Conservation (phyloP, 1,140 invertebrate genomes). For the Drosophila paulistorum region DNA sequence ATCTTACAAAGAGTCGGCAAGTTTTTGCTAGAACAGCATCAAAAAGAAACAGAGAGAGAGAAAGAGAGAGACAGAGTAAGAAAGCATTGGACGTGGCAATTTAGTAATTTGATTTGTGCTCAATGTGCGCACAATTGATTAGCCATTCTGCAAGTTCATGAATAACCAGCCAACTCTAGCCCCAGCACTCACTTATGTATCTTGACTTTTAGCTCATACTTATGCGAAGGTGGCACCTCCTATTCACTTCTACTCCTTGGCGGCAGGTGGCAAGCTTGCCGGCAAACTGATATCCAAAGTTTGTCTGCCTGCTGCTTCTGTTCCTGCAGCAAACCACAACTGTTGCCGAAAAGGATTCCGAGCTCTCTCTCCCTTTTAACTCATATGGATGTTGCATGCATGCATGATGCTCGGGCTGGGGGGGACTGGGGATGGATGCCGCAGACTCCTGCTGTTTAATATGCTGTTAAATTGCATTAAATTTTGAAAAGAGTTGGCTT, state of each 20-base stretch:
- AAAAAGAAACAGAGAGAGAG: no score
- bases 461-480: conserved; percentile 80
- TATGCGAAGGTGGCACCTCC: no score
- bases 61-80: no score
- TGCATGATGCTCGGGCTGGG: not conserved
- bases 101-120: conserved; percentile 80
- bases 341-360: conserved; percentile 58
- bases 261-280: conserved; percentile 20
- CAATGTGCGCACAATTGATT: conserved; percentile 77
- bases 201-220: no score
- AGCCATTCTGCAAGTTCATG: conserved; percentile 73
- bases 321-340: conserved; percentile 44
- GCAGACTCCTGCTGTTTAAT: conserved; percentile 72
- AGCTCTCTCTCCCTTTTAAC: not conserved
- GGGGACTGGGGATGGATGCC: conserved; percentile 1
- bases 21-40: conserved; percentile 20
- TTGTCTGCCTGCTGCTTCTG: conserved; percentile 32
- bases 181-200: conserved; percentile 22
- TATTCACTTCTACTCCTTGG: not conserved
- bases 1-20: conserved; percentile 34
- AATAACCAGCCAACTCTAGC: conserved; percentile 29
- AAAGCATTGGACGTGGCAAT: conserved; percentile 62
- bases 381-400: not conserved
- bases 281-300: conserved; percentile 45
- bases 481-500: conserved; percentile 64